phyloP scores from a whole-genome alignment of 2,113 vertebrate species.

The Hipposideros armiger region DNA sequence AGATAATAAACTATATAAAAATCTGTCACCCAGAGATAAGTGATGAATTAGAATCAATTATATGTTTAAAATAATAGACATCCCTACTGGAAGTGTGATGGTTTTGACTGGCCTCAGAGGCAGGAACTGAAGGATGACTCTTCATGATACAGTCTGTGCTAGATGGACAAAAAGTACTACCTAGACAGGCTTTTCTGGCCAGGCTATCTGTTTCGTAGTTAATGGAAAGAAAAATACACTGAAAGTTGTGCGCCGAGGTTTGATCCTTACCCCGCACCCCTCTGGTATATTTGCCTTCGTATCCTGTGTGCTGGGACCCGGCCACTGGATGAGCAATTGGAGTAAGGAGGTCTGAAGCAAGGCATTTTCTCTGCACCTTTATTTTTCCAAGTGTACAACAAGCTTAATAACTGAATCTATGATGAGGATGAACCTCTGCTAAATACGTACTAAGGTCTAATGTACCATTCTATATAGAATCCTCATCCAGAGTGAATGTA shows the following conservation, averaged over 20 bases:
- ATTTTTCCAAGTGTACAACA: not conserved
- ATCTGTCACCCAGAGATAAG: constrained; percentile 88
- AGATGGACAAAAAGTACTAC: not conserved
- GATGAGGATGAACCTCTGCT: not conserved
- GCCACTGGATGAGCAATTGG: not conserved
- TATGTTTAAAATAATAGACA: constrained; percentile 89
- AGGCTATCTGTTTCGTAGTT: not conserved
- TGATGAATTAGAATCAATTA: constrained; percentile 92
- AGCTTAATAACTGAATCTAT: not conserved
- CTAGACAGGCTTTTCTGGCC: fast-evolving
- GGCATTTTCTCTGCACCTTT: not conserved
- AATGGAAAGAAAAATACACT: not conserved
- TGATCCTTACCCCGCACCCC: too few relatives aligned
- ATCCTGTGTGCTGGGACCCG: not conserved
- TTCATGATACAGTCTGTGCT: fast-evolving
- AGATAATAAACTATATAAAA: constrained; percentile 90
- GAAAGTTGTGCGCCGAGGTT: not conserved
- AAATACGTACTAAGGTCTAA: not conserved
- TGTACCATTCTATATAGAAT: not conserved
- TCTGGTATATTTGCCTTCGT: not conserved
- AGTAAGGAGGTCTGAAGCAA: not conserved
- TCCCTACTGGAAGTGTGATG: constrained; percentile 71
- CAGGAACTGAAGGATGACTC: constrained; percentile 10
- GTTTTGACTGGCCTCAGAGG: constrained; percentile 76
- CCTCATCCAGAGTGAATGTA: not conserved